Evolutionary conservation across 2,888 invertebrate genomes (phyloP).

Genomic region (Himalopsyche anomala): DNA sequence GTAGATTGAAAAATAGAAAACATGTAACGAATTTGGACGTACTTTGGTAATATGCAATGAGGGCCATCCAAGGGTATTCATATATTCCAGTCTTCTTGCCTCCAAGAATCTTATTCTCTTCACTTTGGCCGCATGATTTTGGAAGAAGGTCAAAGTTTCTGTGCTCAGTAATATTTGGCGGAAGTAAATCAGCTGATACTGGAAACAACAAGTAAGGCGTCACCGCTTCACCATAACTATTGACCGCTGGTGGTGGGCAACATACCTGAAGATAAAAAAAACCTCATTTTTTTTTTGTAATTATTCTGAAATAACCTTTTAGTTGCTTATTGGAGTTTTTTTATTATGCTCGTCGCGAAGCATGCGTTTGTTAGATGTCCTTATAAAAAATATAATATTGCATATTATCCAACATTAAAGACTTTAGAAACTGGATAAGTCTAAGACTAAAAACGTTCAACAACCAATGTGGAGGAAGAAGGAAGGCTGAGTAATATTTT

Average conservation of each 20-base stretch:
- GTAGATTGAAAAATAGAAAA: no score
- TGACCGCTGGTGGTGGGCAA: constrained; percentile 6
- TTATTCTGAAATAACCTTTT: no score
- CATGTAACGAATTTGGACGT: not conserved
- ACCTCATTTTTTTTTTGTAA: not conserved
- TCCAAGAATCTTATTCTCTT: constrained; percentile 39
- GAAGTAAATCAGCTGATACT: constrained; percentile 67
- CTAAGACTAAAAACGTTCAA: no score
- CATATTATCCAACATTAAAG: no score
- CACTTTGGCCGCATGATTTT: not conserved
- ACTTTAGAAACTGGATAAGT: no score
- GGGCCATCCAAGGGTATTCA: constrained; percentile 56
- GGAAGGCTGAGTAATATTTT: no score
- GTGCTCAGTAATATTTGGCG: constrained; percentile 6
- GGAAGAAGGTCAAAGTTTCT: constrained; percentile 28
- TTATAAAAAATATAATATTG: no score
- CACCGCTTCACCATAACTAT: constrained; percentile 26
- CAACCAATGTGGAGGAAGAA: no score
- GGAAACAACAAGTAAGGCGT: constrained; percentile 65
- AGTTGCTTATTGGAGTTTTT: no score
- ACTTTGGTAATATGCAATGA: constrained; percentile 27
- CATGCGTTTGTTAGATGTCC: no score
- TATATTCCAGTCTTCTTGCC: constrained; percentile 46
- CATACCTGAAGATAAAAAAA: constrained; percentile 47
- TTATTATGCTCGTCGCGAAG: no score